These are phyloP conservation scores for Balearica regulorum DNA, from an alignment of 2,797 vertebrate genomes.

Conservation along the genomic window DNA sequence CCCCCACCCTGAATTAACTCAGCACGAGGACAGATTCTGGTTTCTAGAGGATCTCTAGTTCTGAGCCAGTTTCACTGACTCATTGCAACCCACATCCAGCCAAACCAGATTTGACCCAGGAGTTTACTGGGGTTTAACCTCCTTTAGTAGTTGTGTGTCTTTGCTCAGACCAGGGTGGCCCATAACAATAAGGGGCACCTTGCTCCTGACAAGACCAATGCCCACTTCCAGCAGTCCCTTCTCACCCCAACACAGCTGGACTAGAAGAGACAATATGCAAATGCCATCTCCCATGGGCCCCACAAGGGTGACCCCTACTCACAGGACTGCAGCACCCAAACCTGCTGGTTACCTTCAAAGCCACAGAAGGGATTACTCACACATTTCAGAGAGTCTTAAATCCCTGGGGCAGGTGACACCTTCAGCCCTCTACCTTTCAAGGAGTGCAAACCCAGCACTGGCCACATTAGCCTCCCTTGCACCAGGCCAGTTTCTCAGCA, in stretches of 20 bases:
- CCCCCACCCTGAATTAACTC: not conserved
- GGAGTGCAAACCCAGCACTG: fast-evolving
- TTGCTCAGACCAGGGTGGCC: not conserved
- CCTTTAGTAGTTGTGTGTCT: not conserved
- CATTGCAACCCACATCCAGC: not conserved
- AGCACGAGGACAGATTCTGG: not conserved
- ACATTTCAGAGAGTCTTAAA: not conserved
- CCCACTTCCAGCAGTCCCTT: not conserved
- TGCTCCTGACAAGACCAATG: not conserved
- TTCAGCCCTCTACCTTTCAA: not conserved
- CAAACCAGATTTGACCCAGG: not conserved
- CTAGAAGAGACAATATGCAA: not conserved
- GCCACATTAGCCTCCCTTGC: not conserved
- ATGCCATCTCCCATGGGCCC: not conserved
- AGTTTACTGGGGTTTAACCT: not conserved
- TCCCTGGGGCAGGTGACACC: not conserved
- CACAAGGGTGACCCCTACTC: not conserved
- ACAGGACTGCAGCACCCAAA: not conserved
- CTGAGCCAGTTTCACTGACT: not conserved
- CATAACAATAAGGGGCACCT: not conserved
- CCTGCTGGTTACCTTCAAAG: not conserved
- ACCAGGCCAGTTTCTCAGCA: not conserved
- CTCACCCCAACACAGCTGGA: not conserved
- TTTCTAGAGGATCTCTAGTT: not conserved
- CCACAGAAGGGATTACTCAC: not conserved